Evolutionary conservation across 1,140 invertebrate species (phyloP).

Genomic region (Drosophila busckii): DNA sequence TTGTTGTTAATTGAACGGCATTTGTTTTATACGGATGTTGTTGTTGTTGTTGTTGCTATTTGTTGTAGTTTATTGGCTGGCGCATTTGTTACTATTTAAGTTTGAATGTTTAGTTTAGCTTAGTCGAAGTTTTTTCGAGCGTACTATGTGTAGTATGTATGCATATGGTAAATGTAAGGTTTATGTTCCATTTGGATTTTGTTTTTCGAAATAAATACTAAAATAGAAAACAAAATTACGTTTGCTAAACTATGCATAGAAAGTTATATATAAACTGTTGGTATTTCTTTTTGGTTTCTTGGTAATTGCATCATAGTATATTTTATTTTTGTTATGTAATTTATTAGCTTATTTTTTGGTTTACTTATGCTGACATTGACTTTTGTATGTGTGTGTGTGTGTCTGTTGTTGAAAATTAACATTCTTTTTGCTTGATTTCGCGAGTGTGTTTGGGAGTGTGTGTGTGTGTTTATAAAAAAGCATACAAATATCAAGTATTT

Average conservation of each 20-base stretch:
- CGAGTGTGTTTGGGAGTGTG: slow-evolving; percentile 30
- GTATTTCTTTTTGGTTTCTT: slow-evolving; percentile 32
- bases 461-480: slow-evolving; percentile 71
- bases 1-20: slow-evolving; percentile 55
- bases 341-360: slow-evolving; percentile 33
- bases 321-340: slow-evolving; percentile 28
- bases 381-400: slow-evolving; percentile 25
- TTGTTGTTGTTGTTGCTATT: slow-evolving; percentile 11
- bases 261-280: slow-evolving; percentile 47
- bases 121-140: slow-evolving; percentile 32
- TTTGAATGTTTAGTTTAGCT: slow-evolving; percentile 29
- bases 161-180: no score
- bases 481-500: slow-evolving; percentile 70
- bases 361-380: slow-evolving; percentile 59
- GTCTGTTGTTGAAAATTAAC: no score
- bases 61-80: slow-evolving; percentile 46
- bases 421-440: no score
- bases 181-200: slow-evolving; percentile 55
- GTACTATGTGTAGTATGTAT: no score
- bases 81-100: slow-evolving; percentile 48
- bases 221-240: slow-evolving; percentile 61
- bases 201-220: slow-evolving; percentile 49
- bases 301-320: slow-evolving; percentile 14
- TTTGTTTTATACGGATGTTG: slow-evolving; percentile 48
- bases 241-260: slow-evolving; percentile 70